Evolutionary conservation across 2,888 invertebrate genomes (phyloP).

Genomic region (Silvanus unidentatus): DNA sequence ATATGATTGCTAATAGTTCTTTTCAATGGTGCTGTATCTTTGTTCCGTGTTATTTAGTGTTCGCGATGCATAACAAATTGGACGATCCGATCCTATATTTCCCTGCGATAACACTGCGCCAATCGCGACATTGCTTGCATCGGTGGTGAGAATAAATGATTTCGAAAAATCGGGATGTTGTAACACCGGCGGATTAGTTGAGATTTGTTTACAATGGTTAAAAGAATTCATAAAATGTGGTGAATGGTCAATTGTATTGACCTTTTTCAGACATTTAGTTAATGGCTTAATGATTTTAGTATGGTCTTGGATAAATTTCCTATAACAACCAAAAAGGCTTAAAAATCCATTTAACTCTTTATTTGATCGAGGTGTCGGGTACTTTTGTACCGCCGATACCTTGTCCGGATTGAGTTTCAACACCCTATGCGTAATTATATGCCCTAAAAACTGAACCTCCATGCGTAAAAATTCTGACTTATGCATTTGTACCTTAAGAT

Average conservation of each 20-base stretch:
- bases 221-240: neutral
- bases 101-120: constrained; percentile 32
- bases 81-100: constrained; percentile 16
- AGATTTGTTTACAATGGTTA: neutral
- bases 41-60: too few relatives aligned
- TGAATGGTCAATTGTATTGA: neutral
- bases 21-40: too few relatives aligned
- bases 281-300: constrained; percentile 11
- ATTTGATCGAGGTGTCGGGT: constrained; percentile 9
- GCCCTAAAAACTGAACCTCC: constrained; percentile 2
- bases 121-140: constrained; percentile 31
- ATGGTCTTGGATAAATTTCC: constrained; percentile 12
- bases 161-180: constrained; percentile 23
- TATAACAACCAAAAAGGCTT: constrained; percentile 10
- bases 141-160: constrained; percentile 26
- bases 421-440: constrained; percentile 11
- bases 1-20: too few relatives aligned
- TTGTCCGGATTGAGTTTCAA: constrained; percentile 16
- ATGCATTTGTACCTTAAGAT: constrained; percentile 10
- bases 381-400: constrained; percentile 9
- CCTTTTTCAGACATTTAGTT: constrained; percentile 6
- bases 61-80: too few relatives aligned
- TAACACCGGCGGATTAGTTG: constrained; percentile 9
- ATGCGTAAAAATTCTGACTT: constrained; percentile 10
- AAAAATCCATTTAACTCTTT: constrained; percentile 11